A percentile compares a stretch with the other conserved stretches of the same genome.
Evolutionary conservation across 2,888 invertebrate species (phyloP).

Genomic region (Phorcus lineatus): DNA sequence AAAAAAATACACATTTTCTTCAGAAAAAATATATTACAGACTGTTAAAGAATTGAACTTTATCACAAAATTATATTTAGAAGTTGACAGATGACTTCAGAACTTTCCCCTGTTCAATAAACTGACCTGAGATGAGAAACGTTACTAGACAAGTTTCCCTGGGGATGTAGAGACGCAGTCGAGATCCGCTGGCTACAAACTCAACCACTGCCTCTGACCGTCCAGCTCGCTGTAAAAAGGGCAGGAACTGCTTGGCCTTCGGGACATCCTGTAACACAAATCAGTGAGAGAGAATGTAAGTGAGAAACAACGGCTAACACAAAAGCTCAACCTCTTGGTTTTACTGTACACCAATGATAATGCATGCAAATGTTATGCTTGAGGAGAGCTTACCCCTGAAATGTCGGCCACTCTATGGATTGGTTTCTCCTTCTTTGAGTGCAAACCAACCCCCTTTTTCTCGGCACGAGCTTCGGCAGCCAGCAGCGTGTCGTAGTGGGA

Average conservation of each 20-base stretch:
- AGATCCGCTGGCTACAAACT: conserved; percentile 97
- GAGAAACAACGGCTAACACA: background rate
- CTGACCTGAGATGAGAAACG: conserved; percentile 89
- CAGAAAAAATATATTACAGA: too few species aligned
- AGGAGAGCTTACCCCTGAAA: conserved; percentile 79
- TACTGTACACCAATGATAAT: background rate
- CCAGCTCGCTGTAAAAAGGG: conserved; percentile 94
- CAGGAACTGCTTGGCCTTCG: conserved; percentile 91
- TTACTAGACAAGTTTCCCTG: conserved; percentile 94
- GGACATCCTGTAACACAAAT: conserved; percentile 79
- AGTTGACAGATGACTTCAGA: too few species aligned
- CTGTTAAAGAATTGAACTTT: too few species aligned
- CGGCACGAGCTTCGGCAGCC: conserved; percentile 94
- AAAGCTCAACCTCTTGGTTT: too few species aligned
- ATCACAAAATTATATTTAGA: too few species aligned
- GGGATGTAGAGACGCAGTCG: conserved; percentile 94
- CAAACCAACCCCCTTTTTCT: conserved; percentile 81
- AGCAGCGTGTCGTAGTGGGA: conserved; percentile 93
- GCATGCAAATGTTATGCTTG: background rate
- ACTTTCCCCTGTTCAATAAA: too few species aligned
- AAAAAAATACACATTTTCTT: too few species aligned
- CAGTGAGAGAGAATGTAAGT: background rate
- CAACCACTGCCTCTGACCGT: conserved; percentile 92
- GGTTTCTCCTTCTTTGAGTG: conserved; percentile 85
- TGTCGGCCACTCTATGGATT: conserved; percentile 89